phyloP scores from a whole-genome alignment of 2,888 invertebrate species.

The Caenorhabditis sulstoni region DNA sequence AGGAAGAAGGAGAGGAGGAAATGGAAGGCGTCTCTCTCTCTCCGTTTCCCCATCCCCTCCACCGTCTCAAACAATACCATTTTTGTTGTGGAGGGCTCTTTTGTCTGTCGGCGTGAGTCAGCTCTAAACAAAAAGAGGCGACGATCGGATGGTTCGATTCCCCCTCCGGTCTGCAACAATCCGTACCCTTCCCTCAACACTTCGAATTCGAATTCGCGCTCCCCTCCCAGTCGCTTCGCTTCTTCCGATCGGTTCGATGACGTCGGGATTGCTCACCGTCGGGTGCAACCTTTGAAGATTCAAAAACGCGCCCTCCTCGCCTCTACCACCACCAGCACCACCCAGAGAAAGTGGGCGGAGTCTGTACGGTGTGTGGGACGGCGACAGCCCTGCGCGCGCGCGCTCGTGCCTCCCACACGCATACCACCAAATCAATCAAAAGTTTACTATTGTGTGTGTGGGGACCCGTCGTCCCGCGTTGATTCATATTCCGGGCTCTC shows the following conservation, averaged over 20 bases:
- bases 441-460: too few relatives aligned
- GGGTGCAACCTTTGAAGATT: conserved; percentile 35
- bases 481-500: too few relatives aligned
- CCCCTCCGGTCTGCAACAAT: too few relatives aligned
- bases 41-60: conserved; percentile 21
- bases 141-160: too few relatives aligned
- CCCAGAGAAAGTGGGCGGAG: conserved; percentile 27
- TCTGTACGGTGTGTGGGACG: too few relatives aligned
- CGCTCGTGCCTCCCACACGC: conserved; percentile 4
- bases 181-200: neutral
- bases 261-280: conserved; percentile 9
- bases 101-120: neutral
- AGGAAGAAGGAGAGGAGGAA: neutral
- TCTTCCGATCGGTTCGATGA: neutral
- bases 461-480: too few relatives aligned
- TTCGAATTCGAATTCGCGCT: conserved; percentile 1
- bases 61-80: conserved; percentile 36
- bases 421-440: conserved; percentile 11
- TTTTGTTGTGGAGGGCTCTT: conserved; percentile 17
- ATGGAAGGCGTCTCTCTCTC: conserved; percentile 12
- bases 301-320: conserved; percentile 3
- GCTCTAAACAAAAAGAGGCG: too few relatives aligned
- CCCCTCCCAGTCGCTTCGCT: conserved; percentile 4
- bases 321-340: conserved; percentile 5
- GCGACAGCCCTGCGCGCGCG: neutral